Evolutionary conservation across 2,888 invertebrate genomes (phyloP).

Genomic region (Ceraclea dissimilis): DNA sequence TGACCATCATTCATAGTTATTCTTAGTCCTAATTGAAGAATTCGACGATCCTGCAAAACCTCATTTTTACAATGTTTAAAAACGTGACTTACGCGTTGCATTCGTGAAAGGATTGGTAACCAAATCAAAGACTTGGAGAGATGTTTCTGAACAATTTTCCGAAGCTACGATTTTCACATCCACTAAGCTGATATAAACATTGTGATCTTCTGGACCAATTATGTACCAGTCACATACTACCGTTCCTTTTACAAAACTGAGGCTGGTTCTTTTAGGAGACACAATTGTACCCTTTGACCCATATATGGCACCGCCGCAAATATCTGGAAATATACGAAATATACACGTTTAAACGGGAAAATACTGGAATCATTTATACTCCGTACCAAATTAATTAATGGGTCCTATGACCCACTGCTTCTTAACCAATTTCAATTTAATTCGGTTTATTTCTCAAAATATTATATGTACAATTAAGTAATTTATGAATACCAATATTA

Average conservation of each 20-base stretch:
- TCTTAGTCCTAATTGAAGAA: too few species aligned
- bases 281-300: slow-evolving; percentile 51
- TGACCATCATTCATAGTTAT: too few species aligned
- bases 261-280: slow-evolving; percentile 61
- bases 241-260: slow-evolving; percentile 44
- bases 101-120: not conserved
- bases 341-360: too few species aligned
- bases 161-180: slow-evolving; percentile 34
- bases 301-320: slow-evolving; percentile 70
- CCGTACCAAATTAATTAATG: too few species aligned
- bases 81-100: not conserved
- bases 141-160: slow-evolving; percentile 7
- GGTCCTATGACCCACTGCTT: too few species aligned
- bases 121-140: slow-evolving; percentile 13
- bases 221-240: slow-evolving; percentile 68
- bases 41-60: too few species aligned
- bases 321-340: slow-evolving; percentile 37
- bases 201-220: slow-evolving; percentile 43
- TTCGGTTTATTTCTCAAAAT: too few species aligned
- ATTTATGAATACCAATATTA: too few species aligned
- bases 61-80: too few species aligned
- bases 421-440: too few species aligned
- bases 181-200: slow-evolving; percentile 37
- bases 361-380: too few species aligned
- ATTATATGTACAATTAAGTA: too few species aligned